A percentile compares a stretch with the other conserved stretches of the same genome.
These are phyloP conservation scores for Siniperca scherzeri DNA, from an alignment of 2,797 vertebrate genomes.

Conservation along the genomic window DNA sequence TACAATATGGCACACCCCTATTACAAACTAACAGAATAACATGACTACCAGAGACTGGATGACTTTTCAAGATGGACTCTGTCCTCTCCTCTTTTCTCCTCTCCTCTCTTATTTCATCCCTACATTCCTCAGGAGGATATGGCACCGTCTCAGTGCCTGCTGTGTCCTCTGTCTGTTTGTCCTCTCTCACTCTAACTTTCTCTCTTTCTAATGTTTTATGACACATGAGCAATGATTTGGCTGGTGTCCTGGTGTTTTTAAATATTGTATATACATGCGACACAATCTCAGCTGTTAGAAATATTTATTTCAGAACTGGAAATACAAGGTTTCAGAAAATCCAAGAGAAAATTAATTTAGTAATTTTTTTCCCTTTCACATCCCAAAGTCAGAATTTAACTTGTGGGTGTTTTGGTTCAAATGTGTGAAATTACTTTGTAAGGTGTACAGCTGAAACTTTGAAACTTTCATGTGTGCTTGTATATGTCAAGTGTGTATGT, in stretches of 20 bases:
- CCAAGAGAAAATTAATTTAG: neutral
- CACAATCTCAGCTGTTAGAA: neutral
- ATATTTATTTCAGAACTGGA: neutral
- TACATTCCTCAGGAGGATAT: constrained; percentile 39
- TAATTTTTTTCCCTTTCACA: neutral
- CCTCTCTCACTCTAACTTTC: constrained; percentile 40
- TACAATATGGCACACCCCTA: too few relatives aligned
- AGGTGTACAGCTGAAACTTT: neutral
- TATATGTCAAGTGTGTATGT: neutral
- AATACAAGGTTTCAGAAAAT: neutral
- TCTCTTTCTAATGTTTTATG: neutral
- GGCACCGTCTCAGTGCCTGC: constrained; percentile 45
- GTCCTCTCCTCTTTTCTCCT: too few relatives aligned
- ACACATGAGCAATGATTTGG: neutral
- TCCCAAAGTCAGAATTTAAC: neutral
- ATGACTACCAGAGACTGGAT: too few relatives aligned
- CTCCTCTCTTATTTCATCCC: constrained; percentile 21
- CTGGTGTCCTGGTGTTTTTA: neutral
- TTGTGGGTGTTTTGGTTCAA: neutral
- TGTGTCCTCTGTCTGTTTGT: constrained; percentile 58
- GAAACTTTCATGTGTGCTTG: constrained; percentile 12
- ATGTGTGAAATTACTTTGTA: constrained; percentile 23
- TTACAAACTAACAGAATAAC: too few relatives aligned
- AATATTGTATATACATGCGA: neutral
- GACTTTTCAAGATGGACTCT: too few relatives aligned